phyloP scores from a whole-genome alignment of 2,113 vertebrate genomes.

The Nestor notabilis region DNA sequence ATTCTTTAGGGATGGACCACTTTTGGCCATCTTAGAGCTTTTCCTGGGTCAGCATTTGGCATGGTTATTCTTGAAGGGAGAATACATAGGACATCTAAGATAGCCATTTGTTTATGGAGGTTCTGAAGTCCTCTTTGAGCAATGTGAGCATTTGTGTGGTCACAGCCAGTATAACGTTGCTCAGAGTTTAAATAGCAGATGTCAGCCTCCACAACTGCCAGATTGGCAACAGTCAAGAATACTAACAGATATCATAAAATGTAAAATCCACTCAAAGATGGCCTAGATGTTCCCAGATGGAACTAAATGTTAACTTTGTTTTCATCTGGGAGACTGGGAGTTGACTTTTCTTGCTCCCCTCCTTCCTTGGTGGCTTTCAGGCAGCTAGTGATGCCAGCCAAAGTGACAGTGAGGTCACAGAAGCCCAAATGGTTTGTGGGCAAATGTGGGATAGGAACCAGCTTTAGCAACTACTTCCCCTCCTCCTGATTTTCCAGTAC shows the following conservation, averaged over 20 bases:
- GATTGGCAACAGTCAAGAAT: slow-evolving; percentile 1
- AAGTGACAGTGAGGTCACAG: accelerated
- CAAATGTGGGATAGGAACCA: not conserved
- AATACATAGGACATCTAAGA: not conserved
- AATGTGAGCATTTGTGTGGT: not conserved
- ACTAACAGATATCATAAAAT: not conserved
- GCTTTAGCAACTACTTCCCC: not conserved
- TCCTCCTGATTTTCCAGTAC: not conserved
- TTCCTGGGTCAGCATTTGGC: not conserved
- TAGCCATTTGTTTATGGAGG: not conserved
- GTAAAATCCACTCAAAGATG: slow-evolving; percentile 17
- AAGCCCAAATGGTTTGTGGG: not conserved
- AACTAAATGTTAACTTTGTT: not conserved
- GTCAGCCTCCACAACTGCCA: slow-evolving; percentile 14
- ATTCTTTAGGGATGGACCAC: not conserved
- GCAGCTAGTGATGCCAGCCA: not conserved
- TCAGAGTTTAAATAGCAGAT: slow-evolving; percentile 30
- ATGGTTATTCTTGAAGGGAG: not conserved
- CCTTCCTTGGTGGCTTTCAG: not conserved
- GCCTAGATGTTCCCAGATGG: not conserved
- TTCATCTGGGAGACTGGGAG: not conserved
- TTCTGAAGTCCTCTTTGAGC: not conserved
- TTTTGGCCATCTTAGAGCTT: not conserved
- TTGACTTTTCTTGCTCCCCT: not conserved
- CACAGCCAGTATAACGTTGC: not conserved